Base-by-base conservation (phyloP, 2,888 invertebrate species). In the Alviniconcha strummeri region DNA sequence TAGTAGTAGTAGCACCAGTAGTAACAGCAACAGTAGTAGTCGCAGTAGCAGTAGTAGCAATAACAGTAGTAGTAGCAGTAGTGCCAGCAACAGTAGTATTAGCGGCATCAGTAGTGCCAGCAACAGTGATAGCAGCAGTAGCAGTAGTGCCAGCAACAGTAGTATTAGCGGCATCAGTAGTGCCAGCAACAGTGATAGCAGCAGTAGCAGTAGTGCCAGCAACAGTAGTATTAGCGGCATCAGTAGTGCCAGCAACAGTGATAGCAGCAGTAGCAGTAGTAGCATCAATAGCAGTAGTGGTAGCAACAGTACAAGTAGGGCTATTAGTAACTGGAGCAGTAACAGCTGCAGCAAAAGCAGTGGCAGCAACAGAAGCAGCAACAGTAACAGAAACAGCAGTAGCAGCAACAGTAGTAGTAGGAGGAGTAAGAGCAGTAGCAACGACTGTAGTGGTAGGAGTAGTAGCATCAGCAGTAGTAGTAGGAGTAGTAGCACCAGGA, bases 251-350 rank as follows among this genome's bases (percentile, higher is more conserved):
- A 36, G 36, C 3, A 3, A 36, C 3, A 79, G 79, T 57, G 60
- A 60, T 57, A 79, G 80, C 52, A 79, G 60, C 57, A 79, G 60
- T 57, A 79, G 79, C 60, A 79, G 79, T 79, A 79, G 60, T 60
- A 60, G 64, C 17, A 72, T 9, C 17, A 72, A n/a, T 72, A 72
- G 72, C 4, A 36, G 36, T 72, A 72, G 72, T 72, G 17, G 52
- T 72, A n/a, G n/a, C 9, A n/a, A 11, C 17, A n/a, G n/a, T n/a
- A 36, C 9, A 17, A 11, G 52, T 36, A 72, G 52, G 9, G 8
- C 9, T 36, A 4, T 11, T 72, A 11, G 52, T 17, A 56, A 57
- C 3, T n/a, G 56, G n/a, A 57, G 13, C 60, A 7, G 79, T 56
- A 36, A 36, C 36, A 36, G 36, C 36, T 36, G 36, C 36, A 36